Base-by-base conservation (phyloP, 2,888 invertebrate species). In the Drosophila vallismaia region DNA sequence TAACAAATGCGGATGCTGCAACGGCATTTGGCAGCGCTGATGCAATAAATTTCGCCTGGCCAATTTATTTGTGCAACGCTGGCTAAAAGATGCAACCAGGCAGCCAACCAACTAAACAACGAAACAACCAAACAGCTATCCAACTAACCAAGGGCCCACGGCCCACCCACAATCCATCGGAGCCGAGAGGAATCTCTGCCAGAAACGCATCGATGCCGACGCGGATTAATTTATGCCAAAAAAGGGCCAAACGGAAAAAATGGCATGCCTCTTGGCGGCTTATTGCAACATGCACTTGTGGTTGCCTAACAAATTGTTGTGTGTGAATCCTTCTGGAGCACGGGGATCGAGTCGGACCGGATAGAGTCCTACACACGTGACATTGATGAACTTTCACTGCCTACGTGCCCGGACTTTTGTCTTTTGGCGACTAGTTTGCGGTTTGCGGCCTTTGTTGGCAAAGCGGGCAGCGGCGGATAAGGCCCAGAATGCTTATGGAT, bases 371-470 rank as follows among this genome's bases (percentile, higher is more conserved):
- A 67, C 80, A 82, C 79, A 83, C 82, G 79, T 75, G 84, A 84
- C 84, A 82, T 84, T 84, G 84, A 84, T 84, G 87, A 86, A 84
- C 86, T 86, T 86, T 78, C 62, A 66, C 72, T 62, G 72, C 53
- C 56, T 64, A 67, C 72, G 76, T 72, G 78, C 54, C 51, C 36
- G 14, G 54, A 36, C 51, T 28, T 14, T 36, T 33, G 9, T 19
- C 6, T 45, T 46, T 51, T 67, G 71, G 75, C 48, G 71, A 71
- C 75, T 70, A 59, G 68, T 53, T 71, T 77, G 74, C 49, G 71
- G 71, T 44, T 19, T n/a, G n/a, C n/a, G 42, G 14, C 24, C 26
- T 51, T 46, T 19, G 28, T 12, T 44, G n/a, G 45, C 19, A 12
- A 40, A 36, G n/a, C 2, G n/a, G 28, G 28, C 33, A n/a, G 2